These are phyloP conservation scores for Acrocephalus kingi DNA, from an alignment of 2,113 vertebrate species.

Conservation along the genomic window DNA sequence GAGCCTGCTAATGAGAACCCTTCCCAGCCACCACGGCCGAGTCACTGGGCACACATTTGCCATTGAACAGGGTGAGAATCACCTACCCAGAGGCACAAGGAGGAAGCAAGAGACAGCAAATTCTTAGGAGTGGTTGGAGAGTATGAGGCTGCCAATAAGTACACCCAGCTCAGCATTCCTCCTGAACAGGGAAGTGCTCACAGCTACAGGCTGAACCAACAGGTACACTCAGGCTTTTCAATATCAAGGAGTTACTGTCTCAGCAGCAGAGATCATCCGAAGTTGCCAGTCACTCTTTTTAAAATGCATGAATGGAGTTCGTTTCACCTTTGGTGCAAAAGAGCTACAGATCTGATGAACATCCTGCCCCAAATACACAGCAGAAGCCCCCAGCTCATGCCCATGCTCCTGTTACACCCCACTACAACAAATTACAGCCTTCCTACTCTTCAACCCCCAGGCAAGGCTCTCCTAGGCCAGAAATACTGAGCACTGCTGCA, in stretches of 20 bases:
- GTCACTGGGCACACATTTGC: not conserved
- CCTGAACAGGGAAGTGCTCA: not conserved
- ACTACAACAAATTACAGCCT: not conserved
- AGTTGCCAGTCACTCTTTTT: not conserved
- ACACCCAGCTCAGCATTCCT: not conserved
- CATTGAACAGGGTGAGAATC: not conserved
- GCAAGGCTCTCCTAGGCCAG: not conserved
- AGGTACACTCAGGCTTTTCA: not conserved
- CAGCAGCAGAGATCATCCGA: not conserved
- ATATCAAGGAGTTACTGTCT: not conserved
- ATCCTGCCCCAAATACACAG: not conserved
- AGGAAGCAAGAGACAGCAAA: not conserved
- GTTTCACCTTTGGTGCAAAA: not conserved
- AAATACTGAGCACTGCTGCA: too few relatives aligned
- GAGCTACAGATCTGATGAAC: not conserved
- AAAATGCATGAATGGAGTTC: accelerated
- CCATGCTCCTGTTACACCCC: not conserved
- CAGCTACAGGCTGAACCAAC: not conserved
- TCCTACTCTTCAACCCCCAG: not conserved
- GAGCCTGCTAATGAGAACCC: not conserved
- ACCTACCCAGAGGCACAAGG: not conserved
- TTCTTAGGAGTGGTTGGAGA: not conserved
- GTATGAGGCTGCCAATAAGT: not conserved
- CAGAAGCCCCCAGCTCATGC: not conserved
- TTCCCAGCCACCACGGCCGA: accelerated